A percentile compares a stretch with the other conserved stretches of the same genome.
Evolutionary conservation across 2,888 invertebrate genomes (phyloP).

Genomic region (Amblyteles armatorius): DNA sequence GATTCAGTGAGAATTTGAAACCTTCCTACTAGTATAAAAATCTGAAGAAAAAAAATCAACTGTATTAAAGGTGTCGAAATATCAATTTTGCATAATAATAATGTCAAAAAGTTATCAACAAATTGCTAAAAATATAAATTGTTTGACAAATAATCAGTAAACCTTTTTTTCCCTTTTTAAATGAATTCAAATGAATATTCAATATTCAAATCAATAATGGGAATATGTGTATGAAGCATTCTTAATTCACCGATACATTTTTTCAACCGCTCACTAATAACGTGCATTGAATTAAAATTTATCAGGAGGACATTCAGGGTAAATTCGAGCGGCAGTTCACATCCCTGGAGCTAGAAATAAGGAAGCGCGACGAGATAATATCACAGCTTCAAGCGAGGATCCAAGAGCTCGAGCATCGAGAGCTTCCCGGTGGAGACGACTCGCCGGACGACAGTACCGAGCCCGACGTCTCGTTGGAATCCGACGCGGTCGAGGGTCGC

Average conservation of each 20-base stretch:
- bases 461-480: constrained; percentile 80
- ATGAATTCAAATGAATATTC: no score
- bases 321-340: constrained; percentile 87
- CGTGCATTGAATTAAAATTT: constrained; percentile 33
- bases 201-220: no score
- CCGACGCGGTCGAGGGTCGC: constrained; percentile 84
- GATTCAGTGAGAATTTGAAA: no score
- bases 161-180: no score
- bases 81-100: no score
- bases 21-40: no score
- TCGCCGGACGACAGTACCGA: constrained; percentile 80
- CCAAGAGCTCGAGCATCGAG: constrained; percentile 87
- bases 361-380: constrained; percentile 92
- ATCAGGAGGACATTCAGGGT: constrained; percentile 85
- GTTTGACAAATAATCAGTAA: no score
- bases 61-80: no score
- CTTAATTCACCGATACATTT: background rate
- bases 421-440: constrained; percentile 59
- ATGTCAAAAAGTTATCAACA: no score
- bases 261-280: background rate
- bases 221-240: no score
- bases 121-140: no score
- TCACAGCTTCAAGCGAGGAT: constrained; percentile 91
- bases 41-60: background rate
- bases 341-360: constrained; percentile 92